A percentile compares a stretch with the other conserved stretches of the same genome.
Conservation (phyloP, 1,140 invertebrate genomes). For the Chlorops oryzae region DNA sequence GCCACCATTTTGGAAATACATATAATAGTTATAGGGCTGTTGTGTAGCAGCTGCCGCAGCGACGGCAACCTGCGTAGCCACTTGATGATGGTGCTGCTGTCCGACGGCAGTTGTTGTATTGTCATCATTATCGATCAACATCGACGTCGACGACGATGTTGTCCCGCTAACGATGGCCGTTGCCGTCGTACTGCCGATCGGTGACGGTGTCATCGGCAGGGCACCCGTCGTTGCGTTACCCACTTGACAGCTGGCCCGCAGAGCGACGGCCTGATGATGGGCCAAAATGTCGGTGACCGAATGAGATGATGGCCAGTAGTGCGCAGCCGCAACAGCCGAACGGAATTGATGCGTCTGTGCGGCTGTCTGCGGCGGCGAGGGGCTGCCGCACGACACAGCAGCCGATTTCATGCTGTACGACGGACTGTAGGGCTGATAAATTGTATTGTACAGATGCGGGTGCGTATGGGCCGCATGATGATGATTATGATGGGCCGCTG, state of each 20-base stretch:
- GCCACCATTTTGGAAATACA: constrained; percentile 56
- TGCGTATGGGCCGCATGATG: constrained; percentile 49
- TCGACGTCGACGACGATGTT: constrained; percentile 5
- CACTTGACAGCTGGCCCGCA: constrained; percentile 41
- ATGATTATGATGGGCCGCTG: constrained; percentile 35
- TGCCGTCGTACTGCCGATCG: constrained; percentile 20
- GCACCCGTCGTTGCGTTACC: constrained; percentile 22
- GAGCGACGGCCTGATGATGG: constrained; percentile 42
- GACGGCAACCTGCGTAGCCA: constrained; percentile 36
- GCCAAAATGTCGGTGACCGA: constrained; percentile 67
- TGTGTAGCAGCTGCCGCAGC: constrained; percentile 46
- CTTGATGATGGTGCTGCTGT: constrained; percentile 29
- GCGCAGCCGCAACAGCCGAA: constrained; percentile 34
- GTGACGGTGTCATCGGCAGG: constrained; percentile 37
- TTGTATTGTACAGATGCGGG: constrained; percentile 54
- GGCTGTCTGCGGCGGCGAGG: constrained; percentile 47
- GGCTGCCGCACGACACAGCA: constrained; percentile 41
- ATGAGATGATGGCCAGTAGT: constrained; percentile 57
- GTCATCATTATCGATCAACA: constrained; percentile 8
- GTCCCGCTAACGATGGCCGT: constrained; percentile 12
- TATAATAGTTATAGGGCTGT: constrained; percentile 67
- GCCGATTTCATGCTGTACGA: constrained; percentile 44
- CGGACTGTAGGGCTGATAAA: constrained; percentile 52
- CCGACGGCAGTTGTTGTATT: constrained; percentile 23
- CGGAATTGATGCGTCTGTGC: constrained; percentile 34